Evolutionary conservation across 2,888 invertebrate genomes (phyloP), one percentile per base, ranked within the genome.

Genomic region (Proisotoma minuta): DNA sequence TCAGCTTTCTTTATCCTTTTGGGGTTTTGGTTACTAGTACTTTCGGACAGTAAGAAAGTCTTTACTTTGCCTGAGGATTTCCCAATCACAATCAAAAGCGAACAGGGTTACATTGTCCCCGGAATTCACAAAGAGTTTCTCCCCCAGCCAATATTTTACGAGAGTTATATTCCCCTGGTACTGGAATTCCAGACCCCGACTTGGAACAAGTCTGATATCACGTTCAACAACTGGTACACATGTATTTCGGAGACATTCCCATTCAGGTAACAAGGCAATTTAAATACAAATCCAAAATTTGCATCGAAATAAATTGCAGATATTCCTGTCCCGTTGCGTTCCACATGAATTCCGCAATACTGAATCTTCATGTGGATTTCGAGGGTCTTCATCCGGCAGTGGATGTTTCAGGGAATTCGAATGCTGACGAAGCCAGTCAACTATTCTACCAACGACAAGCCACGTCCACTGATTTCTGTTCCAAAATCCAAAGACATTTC

Each of bases 291-390:
- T n/a, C n/a, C n/a, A n/a, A n/a, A n/a, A n/a, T n/a, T n/a, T n/a
- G n/a, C n/a, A n/a, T n/a, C n/a, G n/a, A n/a, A n/a, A n/a, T n/a
- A n/a, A n/a, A 12, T 43, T 5, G 5, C 18, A 43, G 65, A 8
- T 66, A 65, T 59, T 70, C 73, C 22, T 73, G 73, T 27, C 71
- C 73, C 1, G 60, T 66, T 0, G 65, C 62, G 3, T 73, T 66
- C 49, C 68, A 69, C 57, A 66, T 73, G 68, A 73, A 73, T 50
- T 63, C 60, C 29, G 71, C 68, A 1, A 49, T 73, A 8, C 47
- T 66, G 8, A 71, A 71, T 48, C 57, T 73, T 2, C 71, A 71
- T 47, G 62, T 53, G 12, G 73, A 73, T 48, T 73, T 73, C 48
- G 69, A 68, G 20, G 48, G 57, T 12, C 49, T 70, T 20, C 68